Conservation (phyloP, 2,113 vertebrate genomes). For the Malurus cyaneus region DNA sequence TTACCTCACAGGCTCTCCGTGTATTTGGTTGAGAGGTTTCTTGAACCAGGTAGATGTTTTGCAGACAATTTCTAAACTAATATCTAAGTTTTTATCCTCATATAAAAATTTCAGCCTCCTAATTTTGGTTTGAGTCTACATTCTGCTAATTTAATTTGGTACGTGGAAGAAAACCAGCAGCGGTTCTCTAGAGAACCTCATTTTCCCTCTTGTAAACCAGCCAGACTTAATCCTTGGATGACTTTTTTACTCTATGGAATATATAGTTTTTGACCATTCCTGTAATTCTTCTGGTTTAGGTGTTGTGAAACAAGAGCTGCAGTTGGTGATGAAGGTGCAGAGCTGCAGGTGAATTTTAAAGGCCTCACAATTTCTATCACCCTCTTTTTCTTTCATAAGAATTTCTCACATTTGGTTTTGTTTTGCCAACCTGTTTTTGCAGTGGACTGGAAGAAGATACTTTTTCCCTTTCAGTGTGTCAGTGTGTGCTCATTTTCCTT, state of each 20-base stretch:
- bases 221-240: not conserved
- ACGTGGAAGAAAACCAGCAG: not conserved
- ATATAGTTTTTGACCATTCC: not conserved
- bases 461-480: not conserved
- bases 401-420: not conserved
- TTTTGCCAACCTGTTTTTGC: not conserved
- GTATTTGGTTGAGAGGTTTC: not conserved
- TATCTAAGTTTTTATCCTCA: not conserved
- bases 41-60: not conserved
- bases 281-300: not conserved
- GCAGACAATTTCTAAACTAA: not conserved
- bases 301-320: not conserved
- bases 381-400: not conserved
- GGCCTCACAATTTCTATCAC: not conserved
- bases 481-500: not conserved
- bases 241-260: not conserved
- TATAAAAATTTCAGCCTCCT: not conserved
- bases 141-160: not conserved
- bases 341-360: not conserved
- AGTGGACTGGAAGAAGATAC: not conserved
- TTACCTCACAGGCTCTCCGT: not conserved
- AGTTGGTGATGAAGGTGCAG: not conserved
- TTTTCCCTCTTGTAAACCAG: not conserved
- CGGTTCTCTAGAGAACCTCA: not conserved
- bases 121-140: accelerated